Conservation (phyloP, 2,797 vertebrate species). For the Ispidina lecontei region DNA sequence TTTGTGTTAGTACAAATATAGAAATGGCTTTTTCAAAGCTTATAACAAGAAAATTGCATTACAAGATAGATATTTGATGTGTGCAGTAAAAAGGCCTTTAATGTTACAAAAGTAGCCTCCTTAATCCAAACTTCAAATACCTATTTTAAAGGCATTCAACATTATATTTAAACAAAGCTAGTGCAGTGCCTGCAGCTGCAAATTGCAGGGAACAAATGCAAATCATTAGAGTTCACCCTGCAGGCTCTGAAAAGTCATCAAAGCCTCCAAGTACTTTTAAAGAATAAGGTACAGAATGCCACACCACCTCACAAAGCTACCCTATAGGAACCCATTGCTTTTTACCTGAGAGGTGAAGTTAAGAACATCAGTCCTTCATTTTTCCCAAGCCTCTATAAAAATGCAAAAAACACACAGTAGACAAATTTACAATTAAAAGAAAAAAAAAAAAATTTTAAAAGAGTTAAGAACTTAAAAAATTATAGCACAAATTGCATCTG, state of each 20-base stretch:
- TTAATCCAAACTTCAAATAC: slow-evolving; percentile 56
- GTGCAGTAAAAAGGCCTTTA: slow-evolving; percentile 34
- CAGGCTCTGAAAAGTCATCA: slow-evolving; percentile 47
- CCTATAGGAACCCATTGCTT: slow-evolving; percentile 31
- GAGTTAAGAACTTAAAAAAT: not conserved
- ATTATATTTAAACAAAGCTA: slow-evolving; percentile 61
- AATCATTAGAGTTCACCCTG: slow-evolving; percentile 34
- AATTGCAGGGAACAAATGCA: slow-evolving; percentile 64
- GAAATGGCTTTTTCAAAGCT: not conserved
- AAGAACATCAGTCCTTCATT: not conserved
- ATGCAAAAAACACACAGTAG: not conserved
- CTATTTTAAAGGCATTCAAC: slow-evolving; percentile 35
- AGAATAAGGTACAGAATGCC: slow-evolving; percentile 32
- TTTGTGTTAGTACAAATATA: not conserved
- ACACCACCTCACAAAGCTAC: slow-evolving; percentile 24
- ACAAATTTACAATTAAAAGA: not conserved
- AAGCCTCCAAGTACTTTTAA: slow-evolving; percentile 37
- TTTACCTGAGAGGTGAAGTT: not conserved
- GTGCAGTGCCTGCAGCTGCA: slow-evolving; percentile 35
- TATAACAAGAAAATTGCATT: slow-evolving; percentile 6
- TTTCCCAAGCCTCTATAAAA: not conserved
- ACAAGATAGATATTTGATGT: slow-evolving; percentile 19
- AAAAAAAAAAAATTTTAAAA: not conserved
- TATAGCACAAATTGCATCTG: not conserved
- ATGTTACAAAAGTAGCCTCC: slow-evolving; percentile 24